These are phyloP conservation scores for Cistogaster globosa DNA, from an alignment of 2,888 invertebrate species.

Conservation along the genomic window DNA sequence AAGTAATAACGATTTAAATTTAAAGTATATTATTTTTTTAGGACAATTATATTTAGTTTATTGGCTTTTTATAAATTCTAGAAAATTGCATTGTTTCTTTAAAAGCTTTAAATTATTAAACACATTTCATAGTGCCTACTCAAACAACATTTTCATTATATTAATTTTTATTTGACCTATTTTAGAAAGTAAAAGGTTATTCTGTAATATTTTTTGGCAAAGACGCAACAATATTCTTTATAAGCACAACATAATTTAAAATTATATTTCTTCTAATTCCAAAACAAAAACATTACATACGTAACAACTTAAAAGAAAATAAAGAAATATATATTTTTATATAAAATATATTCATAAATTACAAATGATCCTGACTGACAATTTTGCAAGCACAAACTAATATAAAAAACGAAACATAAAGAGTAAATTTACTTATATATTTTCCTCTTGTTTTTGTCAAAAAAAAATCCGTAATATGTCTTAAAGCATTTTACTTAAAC, in stretches of 20 bases:
- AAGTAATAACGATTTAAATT: no score
- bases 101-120: background rate
- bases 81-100: background rate
- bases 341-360: background rate
- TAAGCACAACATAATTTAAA: background rate
- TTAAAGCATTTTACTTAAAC: slow-evolving; percentile 38
- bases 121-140: no score
- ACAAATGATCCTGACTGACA: slow-evolving; percentile 52
- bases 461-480: slow-evolving; percentile 51
- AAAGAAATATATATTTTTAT: background rate
- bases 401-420: background rate
- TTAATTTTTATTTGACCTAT: slow-evolving; percentile 1
- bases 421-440: slow-evolving; percentile 19
- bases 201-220: slow-evolving; percentile 10
- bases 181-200: background rate
- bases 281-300: background rate
- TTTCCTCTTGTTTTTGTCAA: background rate
- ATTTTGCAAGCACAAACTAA: slow-evolving; percentile 2
- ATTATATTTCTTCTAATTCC: background rate
- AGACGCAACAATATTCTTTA: slow-evolving; percentile 27
- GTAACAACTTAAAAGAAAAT: background rate
- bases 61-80: background rate
- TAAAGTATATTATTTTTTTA: no score
- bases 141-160: background rate
- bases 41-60: background rate